Evolutionary conservation across 2,113 vertebrate species (phyloP).

Genomic region (Fregata magnificens): DNA sequence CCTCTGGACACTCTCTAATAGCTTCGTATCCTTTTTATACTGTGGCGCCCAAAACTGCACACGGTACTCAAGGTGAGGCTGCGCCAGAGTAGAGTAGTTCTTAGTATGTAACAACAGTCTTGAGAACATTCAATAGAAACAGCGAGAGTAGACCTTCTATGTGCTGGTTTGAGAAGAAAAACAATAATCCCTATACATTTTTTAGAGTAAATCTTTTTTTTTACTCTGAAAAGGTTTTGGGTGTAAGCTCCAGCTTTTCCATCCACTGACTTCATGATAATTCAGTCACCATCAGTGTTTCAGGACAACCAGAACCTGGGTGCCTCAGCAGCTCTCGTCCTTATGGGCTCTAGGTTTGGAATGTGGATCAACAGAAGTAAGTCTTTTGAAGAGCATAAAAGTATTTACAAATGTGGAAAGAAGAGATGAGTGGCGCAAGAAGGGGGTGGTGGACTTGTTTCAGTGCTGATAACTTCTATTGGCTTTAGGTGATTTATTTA

Average conservation of each 20-base stretch:
- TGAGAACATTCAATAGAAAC: background rate
- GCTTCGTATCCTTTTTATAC: too few relatives aligned
- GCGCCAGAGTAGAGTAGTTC: too few relatives aligned
- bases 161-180: background rate
- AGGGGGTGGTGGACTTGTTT: background rate
- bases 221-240: background rate
- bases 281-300: background rate
- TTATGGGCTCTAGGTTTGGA: background rate
- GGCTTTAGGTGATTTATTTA: background rate
- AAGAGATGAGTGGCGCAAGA: background rate
- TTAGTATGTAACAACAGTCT: background rate
- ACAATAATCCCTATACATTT: background rate
- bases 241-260: background rate
- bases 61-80: too few relatives aligned
- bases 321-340: rapidly evolving
- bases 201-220: background rate
- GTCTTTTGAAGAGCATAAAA: background rate
- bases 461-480: background rate
- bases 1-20: too few relatives aligned
- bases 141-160: background rate
- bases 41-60: too few relatives aligned
- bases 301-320: background rate
- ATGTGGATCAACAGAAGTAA: background rate
- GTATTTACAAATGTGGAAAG: background rate
- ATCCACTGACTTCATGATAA: background rate